phyloP scores from a whole-genome alignment of 2,888 invertebrate genomes.

The Syrphus vitripennis region DNA sequence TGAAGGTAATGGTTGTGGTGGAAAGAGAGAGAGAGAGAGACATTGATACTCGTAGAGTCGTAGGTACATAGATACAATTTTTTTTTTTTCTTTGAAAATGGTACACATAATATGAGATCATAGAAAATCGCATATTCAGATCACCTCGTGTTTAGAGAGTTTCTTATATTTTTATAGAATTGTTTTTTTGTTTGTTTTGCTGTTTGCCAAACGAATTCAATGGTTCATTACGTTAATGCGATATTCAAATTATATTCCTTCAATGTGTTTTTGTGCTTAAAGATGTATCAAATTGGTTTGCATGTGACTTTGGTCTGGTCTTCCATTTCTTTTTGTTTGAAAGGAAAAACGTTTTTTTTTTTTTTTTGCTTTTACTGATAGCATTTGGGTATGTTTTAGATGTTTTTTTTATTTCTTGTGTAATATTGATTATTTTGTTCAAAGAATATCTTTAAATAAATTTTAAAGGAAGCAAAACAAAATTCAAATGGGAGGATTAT shows the following conservation, averaged over 20 bases:
- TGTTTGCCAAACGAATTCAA: conserved; percentile 73
- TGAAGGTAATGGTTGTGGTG: conserved; percentile 29
- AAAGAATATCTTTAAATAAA: background rate
- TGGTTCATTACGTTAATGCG: conserved; percentile 81
- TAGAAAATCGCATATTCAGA: conserved; percentile 66
- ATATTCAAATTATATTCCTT: conserved; percentile 78
- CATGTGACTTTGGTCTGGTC: conserved; percentile 21
- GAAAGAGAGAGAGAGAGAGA: background rate
- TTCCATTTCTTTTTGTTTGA: background rate
- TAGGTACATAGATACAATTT: background rate
- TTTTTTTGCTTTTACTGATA: background rate
- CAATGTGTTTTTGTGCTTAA: conserved; percentile 53
- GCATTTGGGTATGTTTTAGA: background rate
- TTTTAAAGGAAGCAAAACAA: background rate
- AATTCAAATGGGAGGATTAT: background rate
- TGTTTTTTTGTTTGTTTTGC: background rate
- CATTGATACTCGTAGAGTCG: background rate
- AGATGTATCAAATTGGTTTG: conserved; percentile 33
- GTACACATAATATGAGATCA: conserved; percentile 46
- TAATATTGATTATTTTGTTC: background rate
- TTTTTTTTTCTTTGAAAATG: background rate
- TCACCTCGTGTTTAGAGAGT: conserved; percentile 50
- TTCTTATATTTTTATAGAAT: background rate
- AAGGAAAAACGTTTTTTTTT: background rate
- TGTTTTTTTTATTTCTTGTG: background rate